Percentiles rank a stretch among this genome's conserved stretches.
These are phyloP conservation scores for Drosophila tani DNA, from an alignment of 1,140 invertebrate genomes.

Conservation along the genomic window DNA sequence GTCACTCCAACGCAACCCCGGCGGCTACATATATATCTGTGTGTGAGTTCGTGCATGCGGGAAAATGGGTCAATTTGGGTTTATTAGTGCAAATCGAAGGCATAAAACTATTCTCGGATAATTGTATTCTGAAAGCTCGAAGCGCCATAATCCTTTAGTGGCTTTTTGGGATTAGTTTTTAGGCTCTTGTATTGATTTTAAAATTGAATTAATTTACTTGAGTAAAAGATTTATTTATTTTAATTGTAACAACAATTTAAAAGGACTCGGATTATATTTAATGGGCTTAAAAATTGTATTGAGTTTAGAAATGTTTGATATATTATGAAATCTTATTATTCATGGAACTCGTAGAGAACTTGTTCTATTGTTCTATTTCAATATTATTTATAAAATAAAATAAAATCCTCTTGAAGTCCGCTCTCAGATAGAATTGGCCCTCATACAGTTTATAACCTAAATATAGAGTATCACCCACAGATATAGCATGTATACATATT, in stretches of 20 bases:
- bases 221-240: neutral
- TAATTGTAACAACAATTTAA: too few relatives aligned
- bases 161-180: neutral
- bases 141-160: slow-evolving; percentile 5
- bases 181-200: neutral
- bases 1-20: slow-evolving; percentile 33
- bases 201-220: slow-evolving; percentile 6
- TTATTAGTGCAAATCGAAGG: slow-evolving; percentile 48
- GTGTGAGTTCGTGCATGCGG: slow-evolving; percentile 28
- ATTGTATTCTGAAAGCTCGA: slow-evolving; percentile 4
- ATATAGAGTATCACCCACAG: neutral
- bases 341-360: too few relatives aligned
- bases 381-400: too few relatives aligned
- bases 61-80: slow-evolving; percentile 47
- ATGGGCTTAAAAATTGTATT: too few relatives aligned
- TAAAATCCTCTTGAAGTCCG: too few relatives aligned
- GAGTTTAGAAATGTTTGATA: too few relatives aligned
- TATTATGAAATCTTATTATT: too few relatives aligned
- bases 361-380: too few relatives aligned
- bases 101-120: slow-evolving; percentile 19
- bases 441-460: neutral
- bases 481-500: neutral
- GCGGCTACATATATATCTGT: slow-evolving; percentile 5
- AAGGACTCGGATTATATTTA: too few relatives aligned
- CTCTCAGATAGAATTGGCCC: too few relatives aligned